Conservation (phyloP, 2,888 invertebrate genomes). For the Saturnia japonica region DNA sequence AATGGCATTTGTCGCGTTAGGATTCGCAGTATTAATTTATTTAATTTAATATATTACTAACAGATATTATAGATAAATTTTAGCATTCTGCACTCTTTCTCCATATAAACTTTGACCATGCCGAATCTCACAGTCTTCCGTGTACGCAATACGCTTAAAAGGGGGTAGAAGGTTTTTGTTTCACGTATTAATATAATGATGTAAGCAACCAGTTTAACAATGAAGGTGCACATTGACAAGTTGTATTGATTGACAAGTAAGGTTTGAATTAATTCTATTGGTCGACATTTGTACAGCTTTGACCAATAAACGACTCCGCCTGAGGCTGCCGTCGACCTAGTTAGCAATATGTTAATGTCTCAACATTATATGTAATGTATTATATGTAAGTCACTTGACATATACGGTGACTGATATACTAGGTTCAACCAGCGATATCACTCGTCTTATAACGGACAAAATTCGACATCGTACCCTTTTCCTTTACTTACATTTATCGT, state of each 20-base stretch:
- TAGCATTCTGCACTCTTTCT: no score
- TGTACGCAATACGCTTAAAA: no score
- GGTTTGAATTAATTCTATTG: constrained; percentile 8
- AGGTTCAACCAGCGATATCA: neutral
- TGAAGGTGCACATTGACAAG: constrained; percentile 8
- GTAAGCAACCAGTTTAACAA: neutral
- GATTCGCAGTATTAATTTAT: no score
- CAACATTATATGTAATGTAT: constrained; percentile 3
- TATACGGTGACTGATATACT: neutral
- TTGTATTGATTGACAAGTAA: constrained; percentile 3
- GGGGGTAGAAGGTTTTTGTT: no score
- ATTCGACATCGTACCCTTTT: neutral
- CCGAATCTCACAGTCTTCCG: no score
- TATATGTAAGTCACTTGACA: constrained; percentile 1
- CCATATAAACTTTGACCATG: no score
- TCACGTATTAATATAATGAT: no score
- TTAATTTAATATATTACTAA: no score
- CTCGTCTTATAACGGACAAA: neutral
- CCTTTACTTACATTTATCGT: neutral
- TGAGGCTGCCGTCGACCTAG: constrained; percentile 6
- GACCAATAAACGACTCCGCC: constrained; percentile 7
- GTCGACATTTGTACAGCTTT: neutral
- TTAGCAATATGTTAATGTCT: constrained; percentile 6
- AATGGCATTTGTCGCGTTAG: no score
- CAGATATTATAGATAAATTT: no score